A percentile compares a stretch with the other conserved stretches of the same genome.
These are phyloP conservation scores for Tricholaema leucomelas DNA, from an alignment of 2,113 vertebrate species.

Conservation along the genomic window DNA sequence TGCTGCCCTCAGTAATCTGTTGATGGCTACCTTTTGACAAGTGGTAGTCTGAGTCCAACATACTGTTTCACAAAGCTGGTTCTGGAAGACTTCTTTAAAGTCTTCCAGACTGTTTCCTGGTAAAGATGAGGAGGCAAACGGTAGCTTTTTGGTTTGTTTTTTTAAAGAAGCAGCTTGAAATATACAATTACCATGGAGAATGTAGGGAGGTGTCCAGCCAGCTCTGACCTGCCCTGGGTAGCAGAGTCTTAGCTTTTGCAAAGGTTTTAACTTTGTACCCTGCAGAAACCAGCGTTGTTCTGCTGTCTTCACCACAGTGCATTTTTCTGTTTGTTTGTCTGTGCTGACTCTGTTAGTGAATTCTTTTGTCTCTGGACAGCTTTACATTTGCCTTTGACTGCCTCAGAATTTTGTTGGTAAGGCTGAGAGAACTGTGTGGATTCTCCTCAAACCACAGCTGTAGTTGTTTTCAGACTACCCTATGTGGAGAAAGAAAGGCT, in stretches of 20 bases:
- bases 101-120: not conserved
- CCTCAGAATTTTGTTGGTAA: not conserved
- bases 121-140: not conserved
- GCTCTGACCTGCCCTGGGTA: not conserved
- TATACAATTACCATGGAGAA: not conserved
- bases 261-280: not conserved
- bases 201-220: not conserved
- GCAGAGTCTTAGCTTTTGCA: not conserved
- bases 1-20: not conserved
- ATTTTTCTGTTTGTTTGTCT: not conserved
- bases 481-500: not conserved
- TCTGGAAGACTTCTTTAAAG: not conserved
- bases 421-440: not conserved
- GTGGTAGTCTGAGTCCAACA: not conserved
- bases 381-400: not conserved
- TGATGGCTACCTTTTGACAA: not conserved
- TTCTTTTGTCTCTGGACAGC: not conserved
- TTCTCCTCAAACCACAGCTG: not conserved
- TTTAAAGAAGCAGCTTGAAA: not conserved
- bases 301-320: not conserved
- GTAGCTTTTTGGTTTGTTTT: not conserved
- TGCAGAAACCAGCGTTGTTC: not conserved
- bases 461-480: not conserved
- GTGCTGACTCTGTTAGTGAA: slow-evolving; percentile 36
- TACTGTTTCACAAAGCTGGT: not conserved